phyloP scores from a whole-genome alignment of 2,888 invertebrate genomes.

The Notodonta dromedarius region DNA sequence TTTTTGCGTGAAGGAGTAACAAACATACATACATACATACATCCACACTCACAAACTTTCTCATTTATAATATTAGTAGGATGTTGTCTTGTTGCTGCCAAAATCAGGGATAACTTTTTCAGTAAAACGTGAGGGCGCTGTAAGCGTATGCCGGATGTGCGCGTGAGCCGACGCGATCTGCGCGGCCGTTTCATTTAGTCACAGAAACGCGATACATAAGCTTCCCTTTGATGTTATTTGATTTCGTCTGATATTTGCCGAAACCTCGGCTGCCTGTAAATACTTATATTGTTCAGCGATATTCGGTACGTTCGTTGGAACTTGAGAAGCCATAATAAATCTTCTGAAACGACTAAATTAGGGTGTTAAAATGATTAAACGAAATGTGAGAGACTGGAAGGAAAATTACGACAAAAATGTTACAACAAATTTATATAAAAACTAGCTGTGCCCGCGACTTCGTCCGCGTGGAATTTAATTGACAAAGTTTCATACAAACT shows the following conservation, averaged over 20 bases:
- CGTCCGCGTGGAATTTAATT: too few species aligned
- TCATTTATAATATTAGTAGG: too few species aligned
- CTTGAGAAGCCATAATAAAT: not conserved
- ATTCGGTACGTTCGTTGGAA: not conserved
- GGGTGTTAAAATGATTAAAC: not conserved
- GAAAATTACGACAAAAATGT: not conserved
- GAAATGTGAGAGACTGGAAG: not conserved
- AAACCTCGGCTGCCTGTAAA: constrained; percentile 36
- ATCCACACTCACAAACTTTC: too few species aligned
- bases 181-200: constrained; percentile 53
- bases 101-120: constrained; percentile 13
- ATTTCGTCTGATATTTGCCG: constrained; percentile 60
- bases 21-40: too few species aligned
- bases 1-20: too few species aligned
- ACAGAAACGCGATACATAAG: constrained; percentile 62
- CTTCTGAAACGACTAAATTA: not conserved
- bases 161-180: constrained; percentile 54
- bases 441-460: too few species aligned
- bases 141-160: constrained; percentile 57
- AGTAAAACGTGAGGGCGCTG: constrained; percentile 36
- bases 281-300: constrained; percentile 41
- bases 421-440: too few species aligned
- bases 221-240: constrained; percentile 64
- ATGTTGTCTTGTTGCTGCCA: not conserved
- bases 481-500: too few species aligned